Evolutionary conservation across 2,113 vertebrate genomes (phyloP).

Genomic region (Butorides virescens): DNA sequence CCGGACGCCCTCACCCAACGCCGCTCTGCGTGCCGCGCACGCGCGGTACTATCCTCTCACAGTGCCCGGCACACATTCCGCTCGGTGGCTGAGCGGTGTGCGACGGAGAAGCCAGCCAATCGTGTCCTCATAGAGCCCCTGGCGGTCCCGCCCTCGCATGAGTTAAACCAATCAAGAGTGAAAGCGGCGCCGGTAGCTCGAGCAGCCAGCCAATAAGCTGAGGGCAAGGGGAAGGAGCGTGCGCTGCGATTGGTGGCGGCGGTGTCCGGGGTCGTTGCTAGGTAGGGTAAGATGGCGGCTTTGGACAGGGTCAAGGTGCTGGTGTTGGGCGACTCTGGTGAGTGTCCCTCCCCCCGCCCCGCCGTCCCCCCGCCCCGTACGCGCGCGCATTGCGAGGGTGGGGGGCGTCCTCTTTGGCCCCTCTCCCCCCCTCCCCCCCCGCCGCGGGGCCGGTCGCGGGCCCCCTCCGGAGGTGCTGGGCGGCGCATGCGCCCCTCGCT

Average conservation of each 20-base stretch:
- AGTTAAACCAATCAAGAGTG: fast-evolving
- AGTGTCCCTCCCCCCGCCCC: conserved; percentile 7
- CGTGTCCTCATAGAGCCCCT: fast-evolving
- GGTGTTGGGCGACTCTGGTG: conserved; percentile 96
- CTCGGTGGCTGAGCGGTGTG: fast-evolving
- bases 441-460: neutral
- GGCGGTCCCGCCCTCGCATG: fast-evolving
- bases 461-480: neutral
- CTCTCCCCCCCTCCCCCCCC: neutral
- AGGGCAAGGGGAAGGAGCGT: fast-evolving
- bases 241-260: conserved; percentile 25
- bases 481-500: neutral
- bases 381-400: neutral
- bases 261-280: neutral
- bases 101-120: fast-evolving
- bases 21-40: fast-evolving
- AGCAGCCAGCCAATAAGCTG: neutral
- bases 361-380: neutral
- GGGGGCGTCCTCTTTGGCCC: neutral
- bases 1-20: neutral
- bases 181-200: fast-evolving
- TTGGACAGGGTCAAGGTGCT: conserved; percentile 93
- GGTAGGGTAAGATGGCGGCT: conserved; percentile 84
- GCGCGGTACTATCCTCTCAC: fast-evolving
- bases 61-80: fast-evolving